Conservation (phyloP, 2,797 vertebrate genomes). For the Oryzias dopingdopingensis region DNA sequence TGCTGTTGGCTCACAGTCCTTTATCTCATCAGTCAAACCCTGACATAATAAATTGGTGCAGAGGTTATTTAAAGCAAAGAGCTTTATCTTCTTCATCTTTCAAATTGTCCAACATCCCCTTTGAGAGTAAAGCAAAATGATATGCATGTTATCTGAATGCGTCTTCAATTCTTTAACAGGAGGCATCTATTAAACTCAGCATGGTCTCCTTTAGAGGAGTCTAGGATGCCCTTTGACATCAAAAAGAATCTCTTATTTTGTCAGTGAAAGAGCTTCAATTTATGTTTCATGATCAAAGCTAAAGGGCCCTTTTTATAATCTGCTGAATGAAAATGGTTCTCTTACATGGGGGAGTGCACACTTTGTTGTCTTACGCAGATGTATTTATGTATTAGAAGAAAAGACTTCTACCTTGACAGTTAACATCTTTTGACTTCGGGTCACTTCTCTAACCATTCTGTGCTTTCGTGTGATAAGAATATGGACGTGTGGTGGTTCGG, state of each 20-base stretch:
- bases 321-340: constrained; percentile 11
- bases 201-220: constrained; percentile 17
- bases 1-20: constrained; percentile 28
- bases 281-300: constrained; percentile 38
- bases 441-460: too few relatives aligned
- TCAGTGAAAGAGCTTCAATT: constrained; percentile 28
- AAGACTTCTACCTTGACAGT: constrained; percentile 3
- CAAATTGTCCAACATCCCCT: constrained; percentile 22
- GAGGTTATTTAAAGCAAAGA: constrained; percentile 39
- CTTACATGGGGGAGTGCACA: background rate
- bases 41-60: constrained; percentile 39
- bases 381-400: constrained; percentile 3
- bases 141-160: constrained; percentile 21
- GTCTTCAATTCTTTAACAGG: constrained; percentile 13
- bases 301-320: background rate
- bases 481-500: too few relatives aligned
- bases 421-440: background rate
- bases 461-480: background rate
- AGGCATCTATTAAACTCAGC: constrained; percentile 26
- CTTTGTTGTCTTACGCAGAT: constrained; percentile 6
- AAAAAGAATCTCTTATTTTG: constrained; percentile 34
- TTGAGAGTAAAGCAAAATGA: constrained; percentile 18
- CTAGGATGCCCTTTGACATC: constrained; percentile 26
- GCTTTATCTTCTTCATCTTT: constrained; percentile 41
- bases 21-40: constrained; percentile 57